phyloP scores from a whole-genome alignment of 2,888 invertebrate species.

The Diogma glabrata region DNA sequence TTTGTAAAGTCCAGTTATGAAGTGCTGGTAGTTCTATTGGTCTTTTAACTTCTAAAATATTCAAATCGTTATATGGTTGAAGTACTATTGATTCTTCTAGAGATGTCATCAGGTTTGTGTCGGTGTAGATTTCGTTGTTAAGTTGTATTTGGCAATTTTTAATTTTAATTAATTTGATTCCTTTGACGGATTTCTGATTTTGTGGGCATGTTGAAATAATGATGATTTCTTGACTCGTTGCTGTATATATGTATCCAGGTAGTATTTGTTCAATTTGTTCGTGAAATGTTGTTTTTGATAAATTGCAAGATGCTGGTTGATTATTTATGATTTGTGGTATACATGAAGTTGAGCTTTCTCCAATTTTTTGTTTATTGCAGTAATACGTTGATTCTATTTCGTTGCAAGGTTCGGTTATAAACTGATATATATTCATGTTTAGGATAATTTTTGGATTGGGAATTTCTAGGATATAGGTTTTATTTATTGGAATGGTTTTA shows the following conservation, averaged over 20 bases:
- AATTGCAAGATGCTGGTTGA: neutral
- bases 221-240: neutral
- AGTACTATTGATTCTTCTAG: no score
- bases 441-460: no score
- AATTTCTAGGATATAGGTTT: no score
- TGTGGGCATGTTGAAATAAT: neutral
- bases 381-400: neutral
- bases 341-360: neutral
- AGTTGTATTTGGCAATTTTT: no score
- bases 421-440: no score
- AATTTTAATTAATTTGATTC: neutral
- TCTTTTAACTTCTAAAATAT: neutral
- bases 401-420: neutral
- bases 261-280: neutral
- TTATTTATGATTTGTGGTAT: neutral
- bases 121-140: no score
- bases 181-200: neutral
- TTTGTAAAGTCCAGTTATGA: neutral
- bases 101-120: no score
- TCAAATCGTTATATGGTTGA: no score
- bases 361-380: neutral
- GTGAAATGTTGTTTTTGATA: neutral
- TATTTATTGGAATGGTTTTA: no score
- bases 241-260: neutral
- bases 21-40: neutral